These are phyloP conservation scores for Anticlea derivata DNA, from an alignment of 2,888 invertebrate genomes.

Conservation along the genomic window DNA sequence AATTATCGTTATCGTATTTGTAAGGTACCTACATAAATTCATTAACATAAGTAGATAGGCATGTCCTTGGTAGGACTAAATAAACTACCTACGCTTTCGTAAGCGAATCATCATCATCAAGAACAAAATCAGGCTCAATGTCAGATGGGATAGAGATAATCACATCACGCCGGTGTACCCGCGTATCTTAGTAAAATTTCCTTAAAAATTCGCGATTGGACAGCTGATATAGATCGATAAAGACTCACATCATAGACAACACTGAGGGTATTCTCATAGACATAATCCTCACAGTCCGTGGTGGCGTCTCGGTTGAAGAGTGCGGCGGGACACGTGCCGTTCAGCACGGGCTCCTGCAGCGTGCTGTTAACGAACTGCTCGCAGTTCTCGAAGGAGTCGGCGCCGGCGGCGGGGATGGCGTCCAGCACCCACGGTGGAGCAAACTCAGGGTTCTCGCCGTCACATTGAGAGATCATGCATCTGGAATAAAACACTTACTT, in stretches of 20 bases:
- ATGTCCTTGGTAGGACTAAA: not conserved
- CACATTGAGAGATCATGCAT: constrained; percentile 66
- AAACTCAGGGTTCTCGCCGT: constrained; percentile 53
- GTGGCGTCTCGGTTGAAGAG: constrained; percentile 55
- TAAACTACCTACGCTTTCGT: not conserved
- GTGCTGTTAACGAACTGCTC: constrained; percentile 52
- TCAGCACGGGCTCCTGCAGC: constrained; percentile 5
- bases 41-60: not conserved
- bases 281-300: constrained; percentile 53
- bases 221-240: not conserved
- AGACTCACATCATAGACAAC: constrained; percentile 73
- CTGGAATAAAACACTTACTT: constrained; percentile 39
- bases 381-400: constrained; percentile 58
- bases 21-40: not conserved
- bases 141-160: too few species aligned
- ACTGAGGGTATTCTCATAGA: constrained; percentile 65
- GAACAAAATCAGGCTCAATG: too few species aligned
- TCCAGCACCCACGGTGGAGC: constrained; percentile 59
- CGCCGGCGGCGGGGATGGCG: constrained; percentile 58
- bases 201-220: too few species aligned
- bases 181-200: too few species aligned
- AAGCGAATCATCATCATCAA: not conserved
- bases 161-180: too few species aligned
- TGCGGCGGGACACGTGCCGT: constrained; percentile 55
- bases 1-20: not conserved